Percentiles rank a stretch among this genome's conserved stretches.
phyloP scores from a whole-genome alignment of 1,140 invertebrate species.

The Brachystomella parvula region DNA sequence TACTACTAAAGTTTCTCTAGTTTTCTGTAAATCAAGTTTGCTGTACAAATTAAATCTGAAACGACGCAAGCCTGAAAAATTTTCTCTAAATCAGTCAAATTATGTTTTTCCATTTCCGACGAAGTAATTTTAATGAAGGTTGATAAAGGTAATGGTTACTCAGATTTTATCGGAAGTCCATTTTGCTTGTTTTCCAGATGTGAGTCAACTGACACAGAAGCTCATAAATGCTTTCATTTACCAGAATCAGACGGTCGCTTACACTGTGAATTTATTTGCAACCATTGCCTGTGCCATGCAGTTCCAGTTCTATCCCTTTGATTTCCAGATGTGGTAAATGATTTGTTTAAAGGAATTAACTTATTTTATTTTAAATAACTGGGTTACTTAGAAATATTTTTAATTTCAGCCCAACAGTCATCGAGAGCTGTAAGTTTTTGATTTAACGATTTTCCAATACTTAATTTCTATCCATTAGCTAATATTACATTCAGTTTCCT shows the following conservation, averaged over 20 bases:
- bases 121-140: too few relatives aligned
- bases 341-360: neutral
- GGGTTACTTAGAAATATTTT: neutral
- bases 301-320: slow-evolving; percentile 74
- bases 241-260: slow-evolving; percentile 66
- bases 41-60: too few relatives aligned
- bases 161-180: slow-evolving; percentile 15
- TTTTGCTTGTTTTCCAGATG: slow-evolving; percentile 50
- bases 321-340: slow-evolving; percentile 58
- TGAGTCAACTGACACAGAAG: slow-evolving; percentile 66
- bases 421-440: slow-evolving; percentile 68
- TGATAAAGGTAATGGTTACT: too few relatives aligned
- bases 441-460: neutral
- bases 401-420: slow-evolving; percentile 55
- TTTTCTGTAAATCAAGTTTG: slow-evolving; percentile 2
- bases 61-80: too few relatives aligned
- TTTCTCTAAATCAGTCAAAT: too few relatives aligned
- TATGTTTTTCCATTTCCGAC: too few relatives aligned
- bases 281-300: slow-evolving; percentile 80
- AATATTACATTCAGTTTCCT: slow-evolving; percentile 40
- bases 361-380: neutral
- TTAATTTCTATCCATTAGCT: neutral
- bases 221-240: slow-evolving; percentile 69
- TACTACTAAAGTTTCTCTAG: slow-evolving; percentile 17
- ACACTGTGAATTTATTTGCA: slow-evolving; percentile 68